phyloP scores from a whole-genome alignment of 2,888 invertebrate species.

The Leucophora obtusa region DNA sequence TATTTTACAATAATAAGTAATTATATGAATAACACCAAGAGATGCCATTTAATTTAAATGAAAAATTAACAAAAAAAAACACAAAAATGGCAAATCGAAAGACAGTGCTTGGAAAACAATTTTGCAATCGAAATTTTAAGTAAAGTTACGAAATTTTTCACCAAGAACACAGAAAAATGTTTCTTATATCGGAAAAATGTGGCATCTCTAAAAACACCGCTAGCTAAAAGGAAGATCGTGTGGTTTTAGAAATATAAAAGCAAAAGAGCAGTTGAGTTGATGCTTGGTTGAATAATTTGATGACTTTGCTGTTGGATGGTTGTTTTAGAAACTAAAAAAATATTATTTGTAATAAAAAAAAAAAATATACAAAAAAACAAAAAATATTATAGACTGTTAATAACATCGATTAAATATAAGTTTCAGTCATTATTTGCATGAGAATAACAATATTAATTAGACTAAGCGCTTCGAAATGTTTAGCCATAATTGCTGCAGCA shows the following conservation, averaged over 20 bases:
- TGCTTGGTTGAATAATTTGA: constrained; percentile 50
- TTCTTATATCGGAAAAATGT: no score
- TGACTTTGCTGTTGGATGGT: constrained; percentile 21
- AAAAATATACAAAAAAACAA: neutral
- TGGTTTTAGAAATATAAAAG: constrained; percentile 8
- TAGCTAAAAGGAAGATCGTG: constrained; percentile 28
- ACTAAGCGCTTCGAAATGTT: no score
- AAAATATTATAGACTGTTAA: constrained; percentile 36
- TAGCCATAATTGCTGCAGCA: no score
- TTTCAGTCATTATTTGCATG: constrained; percentile 38
- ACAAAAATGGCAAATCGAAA: no score
- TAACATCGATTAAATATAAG: constrained; percentile 41
- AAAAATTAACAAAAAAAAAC: no score
- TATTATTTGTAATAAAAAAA: neutral
- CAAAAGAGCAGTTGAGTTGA: constrained; percentile 20
- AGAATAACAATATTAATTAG: neutral
- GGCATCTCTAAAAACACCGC: no score
- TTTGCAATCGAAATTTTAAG: no score
- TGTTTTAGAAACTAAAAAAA: constrained; percentile 6
- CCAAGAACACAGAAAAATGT: no score
- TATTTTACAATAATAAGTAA: constrained; percentile 1
- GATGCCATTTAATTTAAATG: neutral
- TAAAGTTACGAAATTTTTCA: no score
- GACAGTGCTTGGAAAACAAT: no score
- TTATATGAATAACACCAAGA: neutral